phyloP scores from a whole-genome alignment of 2,113 vertebrate genomes.

The Cheilinus undulatus region DNA sequence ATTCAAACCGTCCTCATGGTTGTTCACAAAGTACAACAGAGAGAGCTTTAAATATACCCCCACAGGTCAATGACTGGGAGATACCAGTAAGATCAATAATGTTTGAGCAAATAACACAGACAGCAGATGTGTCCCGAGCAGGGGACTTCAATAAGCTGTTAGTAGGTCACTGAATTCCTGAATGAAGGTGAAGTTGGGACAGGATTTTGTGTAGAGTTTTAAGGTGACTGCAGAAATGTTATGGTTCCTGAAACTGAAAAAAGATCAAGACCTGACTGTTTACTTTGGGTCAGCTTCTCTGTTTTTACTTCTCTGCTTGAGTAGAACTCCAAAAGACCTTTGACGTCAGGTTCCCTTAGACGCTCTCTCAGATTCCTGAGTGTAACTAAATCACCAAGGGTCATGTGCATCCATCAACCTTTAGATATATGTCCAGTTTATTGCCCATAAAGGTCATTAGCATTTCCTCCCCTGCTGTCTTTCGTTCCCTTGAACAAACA shows the following conservation, averaged over 20 bases:
- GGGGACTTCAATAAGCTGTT: neutral
- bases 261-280: neutral
- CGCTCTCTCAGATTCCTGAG: constrained; percentile 52
- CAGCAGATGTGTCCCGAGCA: neutral
- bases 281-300: constrained; percentile 16
- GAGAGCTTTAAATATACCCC: constrained; percentile 34
- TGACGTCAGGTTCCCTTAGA: constrained; percentile 54
- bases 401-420: constrained; percentile 56
- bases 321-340: constrained; percentile 32
- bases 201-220: constrained; percentile 1
- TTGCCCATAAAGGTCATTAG: constrained; percentile 66
- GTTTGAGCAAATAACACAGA: constrained; percentile 42
- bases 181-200: neutral
- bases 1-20: constrained; percentile 26
- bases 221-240: constrained; percentile 11
- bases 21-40: constrained; percentile 51
- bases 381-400: constrained; percentile 68
- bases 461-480: constrained; percentile 60
- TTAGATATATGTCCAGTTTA: constrained; percentile 72
- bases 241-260: neutral
- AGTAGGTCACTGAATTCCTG: constrained; percentile 1
- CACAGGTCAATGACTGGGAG: constrained; percentile 41
- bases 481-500: constrained; percentile 63
- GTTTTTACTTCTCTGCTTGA: constrained; percentile 59
- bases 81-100: constrained; percentile 43